Evolutionary conservation across 2,113 vertebrate genomes (phyloP), one percentile per base, ranked within the genome.

Genomic region (Echinops telfairi): DNA sequence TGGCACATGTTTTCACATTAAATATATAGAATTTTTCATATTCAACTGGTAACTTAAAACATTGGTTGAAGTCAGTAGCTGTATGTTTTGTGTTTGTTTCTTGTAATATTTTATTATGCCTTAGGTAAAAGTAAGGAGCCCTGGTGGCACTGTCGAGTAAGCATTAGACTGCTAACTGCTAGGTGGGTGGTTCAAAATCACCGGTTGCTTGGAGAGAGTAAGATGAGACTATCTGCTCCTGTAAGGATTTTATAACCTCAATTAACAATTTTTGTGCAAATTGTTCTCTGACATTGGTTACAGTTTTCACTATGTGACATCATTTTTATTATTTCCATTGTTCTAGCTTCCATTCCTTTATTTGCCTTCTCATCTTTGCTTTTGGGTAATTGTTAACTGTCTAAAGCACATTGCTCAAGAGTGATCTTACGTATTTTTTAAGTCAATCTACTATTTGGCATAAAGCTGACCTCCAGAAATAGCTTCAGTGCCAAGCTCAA

Each of bases 31-130:
- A 12, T 60, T 8, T 14, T 92, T 88, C 85, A 2, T 84, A 62
- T 85, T 95, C 88, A 90, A 15, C 53, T 93, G 83, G 68, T 88
- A 82, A 73, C 91, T 93, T 90, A 95, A 79, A 40, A 20, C 90
- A 47, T 25, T 27, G 12, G 47, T 94, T 75, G 31, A 91, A 77
- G 25, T 95, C 4, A 68, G 36, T 62, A 25, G 57, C 43, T 95
- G 1, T 85, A 78, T 23, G 87, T 95, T 95, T 47, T 16, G 10
- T 53, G 16, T 43, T 29, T 79, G 19, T 75, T 75, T 38, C 17
- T 75, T 22, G 20, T 33, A 40, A 10, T 9, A 17, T 19, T 19
- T 22, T 73, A 73, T 36, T 73, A 33, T 36, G 33, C 14, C 20
- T 73, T 73, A 22, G 31, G 68, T n/a, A 17, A 33, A 33, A 16